These are phyloP conservation scores for Plumapathes pennacea DNA, from an alignment of 92 coral and sea anemone genomes.

Conservation along the genomic window DNA sequence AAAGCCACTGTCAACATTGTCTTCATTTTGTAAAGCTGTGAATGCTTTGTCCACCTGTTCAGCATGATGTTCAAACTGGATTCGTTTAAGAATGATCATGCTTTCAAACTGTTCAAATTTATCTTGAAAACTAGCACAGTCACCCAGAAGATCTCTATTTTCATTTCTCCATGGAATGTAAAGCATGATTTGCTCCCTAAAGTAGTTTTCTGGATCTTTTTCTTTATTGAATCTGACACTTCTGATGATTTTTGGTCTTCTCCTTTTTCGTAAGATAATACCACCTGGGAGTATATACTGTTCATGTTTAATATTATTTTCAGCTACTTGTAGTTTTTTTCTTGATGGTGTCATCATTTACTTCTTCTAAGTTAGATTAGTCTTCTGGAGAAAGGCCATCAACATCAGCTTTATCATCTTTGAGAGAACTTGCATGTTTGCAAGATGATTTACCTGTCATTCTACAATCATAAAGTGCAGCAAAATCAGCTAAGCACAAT, in stretches of 20 bases:
- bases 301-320: no score
- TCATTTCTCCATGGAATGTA: slow-evolving; percentile 52
- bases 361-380: slow-evolving; percentile 16
- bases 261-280: slow-evolving; percentile 20
- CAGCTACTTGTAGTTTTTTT: no score
- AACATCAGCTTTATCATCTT: slow-evolving; percentile 1
- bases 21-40: slow-evolving; percentile 13
- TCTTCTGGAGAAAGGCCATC: slow-evolving; percentile 35
- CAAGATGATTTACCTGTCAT: slow-evolving; percentile 1
- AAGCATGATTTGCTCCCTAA: slow-evolving; percentile 46
- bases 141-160: slow-evolving; percentile 25
- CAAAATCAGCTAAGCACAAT: slow-evolving; percentile 54
- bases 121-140: slow-evolving; percentile 22
- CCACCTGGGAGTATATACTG: no score
- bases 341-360: slow-evolving; percentile 12
- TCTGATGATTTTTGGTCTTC: slow-evolving; percentile 15
- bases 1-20: neutral
- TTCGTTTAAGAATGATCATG: slow-evolving; percentile 12
- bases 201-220: slow-evolving; percentile 42
- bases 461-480: slow-evolving; percentile 44
- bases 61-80: slow-evolving; percentile 42
- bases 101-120: slow-evolving; percentile 33
- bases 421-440: neutral
- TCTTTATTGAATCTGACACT: slow-evolving; percentile 38
- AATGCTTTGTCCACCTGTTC: slow-evolving; percentile 46